A percentile compares a stretch with the other conserved stretches of the same genome.
Conservation (phyloP, 2,797 vertebrate species). For the Acanthornis magna region DNA sequence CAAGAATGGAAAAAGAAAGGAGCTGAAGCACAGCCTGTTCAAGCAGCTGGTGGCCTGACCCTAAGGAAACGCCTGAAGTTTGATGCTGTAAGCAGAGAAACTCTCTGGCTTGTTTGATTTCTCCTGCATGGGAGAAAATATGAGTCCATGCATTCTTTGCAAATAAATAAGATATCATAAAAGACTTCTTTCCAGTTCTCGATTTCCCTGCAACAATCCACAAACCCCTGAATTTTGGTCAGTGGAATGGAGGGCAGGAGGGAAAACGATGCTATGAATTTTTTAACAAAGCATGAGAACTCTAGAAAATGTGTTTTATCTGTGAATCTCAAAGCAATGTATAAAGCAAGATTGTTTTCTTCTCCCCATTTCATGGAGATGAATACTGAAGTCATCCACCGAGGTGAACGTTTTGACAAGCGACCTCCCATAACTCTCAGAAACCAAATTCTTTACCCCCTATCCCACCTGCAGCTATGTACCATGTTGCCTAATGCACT, state of each 20-base stretch:
- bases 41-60: slow-evolving; percentile 33
- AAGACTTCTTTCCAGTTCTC: background rate
- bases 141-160: background rate
- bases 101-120: slow-evolving; percentile 2
- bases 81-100: slow-evolving; percentile 23
- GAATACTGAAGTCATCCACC: background rate
- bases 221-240: background rate
- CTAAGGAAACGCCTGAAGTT: background rate
- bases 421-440: background rate
- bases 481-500: background rate
- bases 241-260: background rate
- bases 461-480: background rate
- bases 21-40: background rate
- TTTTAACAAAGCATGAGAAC: slow-evolving; percentile 9
- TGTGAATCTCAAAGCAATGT: slow-evolving; percentile 7
- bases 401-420: background rate
- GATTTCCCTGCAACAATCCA: background rate
- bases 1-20: background rate
- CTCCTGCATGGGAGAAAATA: background rate
- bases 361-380: background rate
- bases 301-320: background rate
- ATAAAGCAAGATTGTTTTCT: background rate
- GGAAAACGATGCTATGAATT: slow-evolving; percentile 7
- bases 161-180: slow-evolving; percentile 16
- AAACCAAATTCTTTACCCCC: background rate